Evolutionary conservation across 2,888 invertebrate species (phyloP), one percentile per base, ranked within the genome.

Genomic region (Coremacera marginata): DNA sequence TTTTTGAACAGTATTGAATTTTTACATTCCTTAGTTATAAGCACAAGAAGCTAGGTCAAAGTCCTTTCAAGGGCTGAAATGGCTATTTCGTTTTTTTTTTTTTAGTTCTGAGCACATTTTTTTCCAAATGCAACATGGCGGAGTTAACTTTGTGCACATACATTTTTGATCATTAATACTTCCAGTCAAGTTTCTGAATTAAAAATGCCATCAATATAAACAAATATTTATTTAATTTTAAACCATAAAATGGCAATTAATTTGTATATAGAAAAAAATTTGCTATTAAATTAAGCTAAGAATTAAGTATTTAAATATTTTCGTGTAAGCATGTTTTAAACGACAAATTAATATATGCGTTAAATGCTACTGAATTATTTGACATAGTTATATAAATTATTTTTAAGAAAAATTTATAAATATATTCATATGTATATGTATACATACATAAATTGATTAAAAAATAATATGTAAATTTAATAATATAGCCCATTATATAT

Each of bases 341-440:
- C 19, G 0, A 22, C 14, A 9, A 9, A 16, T 16, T 16, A n/a
- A 37, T 1, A 11, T 67, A 9, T 67, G 67, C 16, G 14, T 49
- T 44, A 75, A 77, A 57, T 34, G n/a, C 44, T 62, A 55, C 19
- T 19, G 37, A 75, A 68, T 34, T 75, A 68, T 65, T 37, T 67
- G 49, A 37, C 34, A 63, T 44, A 55, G 31, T 60, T 34, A 55
- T 55, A 55, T 31, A 19, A 1, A 11, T 44, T 44, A 44, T 44
- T 2, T 51, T 55, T 49, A 34, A 55, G 52, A 65, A 31, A 76
- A 79, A 75, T 76, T 55, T 8, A 81, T 77, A 80, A 75, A 78
- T 78, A 78, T 75, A 77, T 75, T 76, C 70, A 76, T n/a, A n/a
- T n/a, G n/a, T n/a, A n/a, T n/a, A n/a, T n/a, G n/a, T n/a, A n/a